phyloP scores from a whole-genome alignment of 2,797 vertebrate genomes.

The Schizothorax lantsangensis region DNA sequence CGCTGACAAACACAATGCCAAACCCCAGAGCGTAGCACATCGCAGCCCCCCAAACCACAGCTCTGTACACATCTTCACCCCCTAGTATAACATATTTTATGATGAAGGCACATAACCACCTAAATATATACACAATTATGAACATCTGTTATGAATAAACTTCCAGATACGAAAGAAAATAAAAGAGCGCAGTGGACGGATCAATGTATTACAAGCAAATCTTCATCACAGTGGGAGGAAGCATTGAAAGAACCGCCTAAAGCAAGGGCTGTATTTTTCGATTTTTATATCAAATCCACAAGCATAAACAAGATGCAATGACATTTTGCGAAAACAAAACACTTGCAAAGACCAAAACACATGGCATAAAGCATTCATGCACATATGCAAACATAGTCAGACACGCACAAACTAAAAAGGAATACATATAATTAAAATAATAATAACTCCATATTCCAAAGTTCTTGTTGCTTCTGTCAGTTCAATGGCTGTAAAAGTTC shows the following conservation, averaged over 20 bases:
- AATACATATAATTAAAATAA: slow-evolving; percentile 50
- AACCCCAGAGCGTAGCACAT: slow-evolving; percentile 62
- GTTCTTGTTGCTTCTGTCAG: slow-evolving; percentile 19
- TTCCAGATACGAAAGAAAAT: no score
- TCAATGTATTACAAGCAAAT: slow-evolving; percentile 36
- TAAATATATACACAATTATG: slow-evolving; percentile 29
- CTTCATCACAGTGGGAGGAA: slow-evolving; percentile 65
- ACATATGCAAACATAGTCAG: slow-evolving; percentile 13
- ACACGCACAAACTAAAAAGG: slow-evolving; percentile 21
- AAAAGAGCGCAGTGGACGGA: slow-evolving; percentile 63
- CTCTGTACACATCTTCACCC: slow-evolving; percentile 60
- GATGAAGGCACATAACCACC: slow-evolving; percentile 72
- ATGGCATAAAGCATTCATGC: slow-evolving; percentile 48
- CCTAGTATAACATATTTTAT: slow-evolving; percentile 58
- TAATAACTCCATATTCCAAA: slow-evolving; percentile 15
- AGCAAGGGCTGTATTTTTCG: slow-evolving; percentile 32
- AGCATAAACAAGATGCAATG: slow-evolving; percentile 25
- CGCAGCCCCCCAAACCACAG: slow-evolving; percentile 47
- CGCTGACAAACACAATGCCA: slow-evolving; percentile 10
- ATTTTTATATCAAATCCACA: slow-evolving; percentile 40
- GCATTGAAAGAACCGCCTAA: slow-evolving; percentile 71
- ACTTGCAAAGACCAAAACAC: slow-evolving; percentile 19
- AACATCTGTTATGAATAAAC: slow-evolving; percentile 80
- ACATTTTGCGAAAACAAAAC: slow-evolving; percentile 66
- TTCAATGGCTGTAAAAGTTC: slow-evolving; percentile 45